phyloP scores from a whole-genome alignment of 2,797 vertebrate species.

The Tinamus major region DNA sequence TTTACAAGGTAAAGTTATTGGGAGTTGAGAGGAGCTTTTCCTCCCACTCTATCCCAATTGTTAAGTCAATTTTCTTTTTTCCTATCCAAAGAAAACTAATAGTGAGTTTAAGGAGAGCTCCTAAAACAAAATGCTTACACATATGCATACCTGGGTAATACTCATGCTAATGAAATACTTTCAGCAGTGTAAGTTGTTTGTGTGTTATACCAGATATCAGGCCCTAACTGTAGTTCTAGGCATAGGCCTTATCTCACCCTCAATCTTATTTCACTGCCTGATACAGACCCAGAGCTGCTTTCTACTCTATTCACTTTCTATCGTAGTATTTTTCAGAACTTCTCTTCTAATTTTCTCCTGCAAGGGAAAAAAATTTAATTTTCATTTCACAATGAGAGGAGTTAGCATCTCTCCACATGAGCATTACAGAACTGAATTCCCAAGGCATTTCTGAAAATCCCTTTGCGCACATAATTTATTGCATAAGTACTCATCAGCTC shows the following conservation, averaged over 20 bases:
- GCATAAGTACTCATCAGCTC: slow-evolving; percentile 43
- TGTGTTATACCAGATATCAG: background rate
- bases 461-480: background rate
- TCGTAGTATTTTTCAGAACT: background rate
- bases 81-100: background rate
- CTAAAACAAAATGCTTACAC: background rate
- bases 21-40: too few relatives aligned
- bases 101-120: background rate
- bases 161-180: background rate
- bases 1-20: background rate
- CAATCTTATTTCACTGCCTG: background rate
- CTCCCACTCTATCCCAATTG: background rate
- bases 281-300: background rate
- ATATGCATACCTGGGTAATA: background rate
- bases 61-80: background rate
- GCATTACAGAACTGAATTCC: background rate
- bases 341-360: background rate
- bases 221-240: background rate
- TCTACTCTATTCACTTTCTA: background rate
- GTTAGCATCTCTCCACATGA: background rate
- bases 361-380: background rate
- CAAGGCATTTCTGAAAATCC: background rate
- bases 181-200: background rate
- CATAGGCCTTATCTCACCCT: background rate
- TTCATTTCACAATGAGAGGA: background rate